phyloP scores from a whole-genome alignment of 2,888 invertebrate species.

The Mycalesis mineus region DNA sequence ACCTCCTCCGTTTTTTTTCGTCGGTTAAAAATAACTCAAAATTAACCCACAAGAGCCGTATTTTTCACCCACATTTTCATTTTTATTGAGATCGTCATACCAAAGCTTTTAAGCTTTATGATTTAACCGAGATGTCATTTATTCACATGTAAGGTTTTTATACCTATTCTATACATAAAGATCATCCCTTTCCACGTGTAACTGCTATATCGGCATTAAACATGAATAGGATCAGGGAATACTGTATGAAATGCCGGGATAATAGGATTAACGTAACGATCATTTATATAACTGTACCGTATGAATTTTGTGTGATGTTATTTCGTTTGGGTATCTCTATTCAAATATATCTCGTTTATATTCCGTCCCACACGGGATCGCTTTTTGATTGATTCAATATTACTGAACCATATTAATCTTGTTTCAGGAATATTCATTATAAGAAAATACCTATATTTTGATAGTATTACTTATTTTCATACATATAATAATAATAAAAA shows the following conservation, averaged over 20 bases:
- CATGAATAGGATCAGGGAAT: conserved; percentile 1
- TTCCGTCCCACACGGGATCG: not conserved
- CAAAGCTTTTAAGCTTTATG: no score
- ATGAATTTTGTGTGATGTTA: not conserved
- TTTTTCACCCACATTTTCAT: no score
- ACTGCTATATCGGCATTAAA: not conserved
- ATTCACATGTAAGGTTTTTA: no score
- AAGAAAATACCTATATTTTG: no score
- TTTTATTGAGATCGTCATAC: no score
- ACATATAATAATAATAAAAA: no score
- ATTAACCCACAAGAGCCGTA: no score
- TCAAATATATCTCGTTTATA: not conserved
- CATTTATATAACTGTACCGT: not conserved
- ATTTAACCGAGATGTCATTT: no score
- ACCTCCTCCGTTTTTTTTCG: no score
- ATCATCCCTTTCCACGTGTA: not conserved
- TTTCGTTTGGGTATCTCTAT: not conserved
- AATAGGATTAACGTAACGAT: not conserved
- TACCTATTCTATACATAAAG: not conserved
- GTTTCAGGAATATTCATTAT: no score
- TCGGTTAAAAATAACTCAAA: no score
- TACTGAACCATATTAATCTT: not conserved
- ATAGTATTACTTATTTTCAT: no score
- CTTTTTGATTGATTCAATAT: not conserved
- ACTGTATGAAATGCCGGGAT: not conserved